Base-by-base conservation (phyloP, 92 coral and sea anemone genomes). In the Zoanthus sociatus region DNA sequence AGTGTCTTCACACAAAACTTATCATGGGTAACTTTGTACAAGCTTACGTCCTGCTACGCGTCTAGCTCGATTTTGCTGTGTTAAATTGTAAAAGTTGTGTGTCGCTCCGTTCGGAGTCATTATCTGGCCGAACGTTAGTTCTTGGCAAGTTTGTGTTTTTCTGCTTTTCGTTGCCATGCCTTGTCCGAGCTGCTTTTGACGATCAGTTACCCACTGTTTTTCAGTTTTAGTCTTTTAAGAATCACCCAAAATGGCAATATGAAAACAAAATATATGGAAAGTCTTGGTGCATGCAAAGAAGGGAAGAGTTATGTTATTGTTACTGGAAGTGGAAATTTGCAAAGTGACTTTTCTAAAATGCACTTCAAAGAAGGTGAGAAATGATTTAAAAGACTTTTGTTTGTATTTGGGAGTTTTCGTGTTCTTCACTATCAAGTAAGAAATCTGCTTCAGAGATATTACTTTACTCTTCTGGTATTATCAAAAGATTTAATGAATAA, bases 11-110 rank as follows among this genome's bases (percentile, higher is more conserved):
- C 1, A 51, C 42, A 53, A 58, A 48, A 31, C 54, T 16, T 33
- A 26, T 13, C 60, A 15, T 42, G 5, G 44, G 66, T 69, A 56
- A 26, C 54, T 51, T 16, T 5, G 72, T 26, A 3, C 15, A 33
- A 46, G 13, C 47, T 45, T 15, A 54, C 85, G 26, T 81, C 85
- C 74, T 76, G 76, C 85, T 81, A 81, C 0, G 85, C 18, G 17
- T 45, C 61, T 16, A 47, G 76, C 64, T 81, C 45, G 63, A 79
- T 45, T 48, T 67, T 26, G 18, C 51, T 63, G 17, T 61, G 63
- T 18, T 67, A 81, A 81, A 44, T 21, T 30, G 46, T 67, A 68
- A 66, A 50, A n/a, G 30, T 51, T 74, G 32, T 37, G 47, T 60
- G 73, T 58, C 84, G 12, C 11, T 20, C 71, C 13, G 71, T 67